Conservation (phyloP, 2,888 invertebrate species). For the Gastracanthus pulcherrimus region DNA sequence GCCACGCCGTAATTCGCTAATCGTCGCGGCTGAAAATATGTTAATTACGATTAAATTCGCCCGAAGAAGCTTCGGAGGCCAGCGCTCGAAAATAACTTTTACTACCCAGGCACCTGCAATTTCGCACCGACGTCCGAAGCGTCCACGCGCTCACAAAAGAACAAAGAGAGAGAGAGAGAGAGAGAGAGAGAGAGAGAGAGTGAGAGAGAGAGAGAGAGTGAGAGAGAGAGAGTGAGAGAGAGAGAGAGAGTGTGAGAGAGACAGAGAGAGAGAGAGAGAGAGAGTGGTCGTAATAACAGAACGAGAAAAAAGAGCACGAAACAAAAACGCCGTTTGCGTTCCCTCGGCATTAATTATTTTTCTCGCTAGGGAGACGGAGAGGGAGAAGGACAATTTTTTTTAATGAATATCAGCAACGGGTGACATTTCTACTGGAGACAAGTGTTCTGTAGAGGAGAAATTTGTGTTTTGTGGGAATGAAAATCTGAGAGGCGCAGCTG, state of each 20-base stretch:
- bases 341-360: slow-evolving; percentile 12
- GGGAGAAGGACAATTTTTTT: not conserved
- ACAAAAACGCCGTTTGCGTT: slow-evolving; percentile 5
- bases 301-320: not conserved
- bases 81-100: not conserved
- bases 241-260: too few species aligned
- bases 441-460: not conserved
- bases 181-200: not conserved
- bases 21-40: not conserved
- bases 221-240: too few species aligned
- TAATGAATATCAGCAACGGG: slow-evolving; percentile 1
- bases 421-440: not conserved
- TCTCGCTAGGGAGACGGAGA: not conserved
- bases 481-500: not conserved
- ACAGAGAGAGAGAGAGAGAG: not conserved
- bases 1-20: not conserved
- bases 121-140: slow-evolving; percentile 4
- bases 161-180: not conserved
- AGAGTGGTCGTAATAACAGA: not conserved
- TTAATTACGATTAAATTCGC: not conserved
- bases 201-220: too few species aligned
- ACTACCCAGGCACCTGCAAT: not conserved
- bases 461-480: not conserved
- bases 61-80: not conserved
- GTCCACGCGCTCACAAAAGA: not conserved